Evolutionary conservation across 1,140 invertebrate species (phyloP).

Genomic region (Zaprionus capensis): DNA sequence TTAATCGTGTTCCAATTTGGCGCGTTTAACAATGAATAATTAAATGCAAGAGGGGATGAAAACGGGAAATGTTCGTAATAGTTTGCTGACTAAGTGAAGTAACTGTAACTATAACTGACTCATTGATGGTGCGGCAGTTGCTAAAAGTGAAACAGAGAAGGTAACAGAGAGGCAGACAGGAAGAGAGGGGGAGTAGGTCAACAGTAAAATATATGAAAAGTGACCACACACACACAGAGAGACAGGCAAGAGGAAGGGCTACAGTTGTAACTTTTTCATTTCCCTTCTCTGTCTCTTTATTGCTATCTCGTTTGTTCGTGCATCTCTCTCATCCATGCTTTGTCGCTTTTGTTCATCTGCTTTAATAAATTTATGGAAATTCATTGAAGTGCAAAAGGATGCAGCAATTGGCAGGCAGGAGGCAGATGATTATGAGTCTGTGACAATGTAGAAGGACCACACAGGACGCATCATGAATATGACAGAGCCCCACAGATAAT

Average conservation of each 20-base stretch:
- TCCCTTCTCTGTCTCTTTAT: background rate
- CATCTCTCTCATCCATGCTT: slow-evolving; percentile 5
- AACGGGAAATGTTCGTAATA: slow-evolving; percentile 39
- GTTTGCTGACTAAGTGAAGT: slow-evolving; percentile 28
- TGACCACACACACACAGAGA: background rate
- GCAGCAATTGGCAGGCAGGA: slow-evolving; percentile 31
- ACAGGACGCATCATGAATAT: background rate
- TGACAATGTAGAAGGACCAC: slow-evolving; percentile 29
- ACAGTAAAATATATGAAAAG: slow-evolving; percentile 22
- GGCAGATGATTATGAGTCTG: slow-evolving; percentile 29
- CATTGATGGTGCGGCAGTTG: slow-evolving; percentile 7
- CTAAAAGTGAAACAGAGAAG: background rate
- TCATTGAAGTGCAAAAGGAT: slow-evolving; percentile 50
- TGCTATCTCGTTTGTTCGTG: background rate
- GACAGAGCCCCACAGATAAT: background rate
- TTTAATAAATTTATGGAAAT: slow-evolving; percentile 43
- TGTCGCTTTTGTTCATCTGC: slow-evolving; percentile 2
- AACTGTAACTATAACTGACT: slow-evolving; percentile 15
- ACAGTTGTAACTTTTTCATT: slow-evolving; percentile 8
- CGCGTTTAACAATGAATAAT: slow-evolving; percentile 1
- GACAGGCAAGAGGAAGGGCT: background rate
- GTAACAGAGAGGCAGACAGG: background rate
- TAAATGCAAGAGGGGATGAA: background rate
- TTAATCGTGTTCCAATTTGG: slow-evolving; percentile 9
- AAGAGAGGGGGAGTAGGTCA: background rate